Conservation (phyloP, 2,888 invertebrate species). For the Folsomia candida region DNA sequence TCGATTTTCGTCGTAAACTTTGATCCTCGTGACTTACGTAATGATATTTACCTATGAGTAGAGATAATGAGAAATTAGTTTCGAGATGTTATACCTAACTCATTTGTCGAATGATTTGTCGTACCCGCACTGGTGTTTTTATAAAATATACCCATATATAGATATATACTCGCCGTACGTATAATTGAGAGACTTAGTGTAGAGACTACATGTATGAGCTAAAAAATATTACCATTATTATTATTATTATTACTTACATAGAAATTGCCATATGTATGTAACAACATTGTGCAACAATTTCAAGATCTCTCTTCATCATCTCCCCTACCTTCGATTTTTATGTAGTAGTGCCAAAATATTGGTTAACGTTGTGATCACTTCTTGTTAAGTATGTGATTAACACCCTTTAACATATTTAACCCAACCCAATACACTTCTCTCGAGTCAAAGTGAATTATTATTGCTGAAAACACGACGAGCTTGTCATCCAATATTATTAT, state of each 20-base stretch:
- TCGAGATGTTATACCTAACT: background rate
- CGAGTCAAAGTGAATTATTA: too few species aligned
- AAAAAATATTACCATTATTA: too few species aligned
- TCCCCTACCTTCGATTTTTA: background rate
- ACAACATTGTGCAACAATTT: background rate
- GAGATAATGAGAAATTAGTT: background rate
- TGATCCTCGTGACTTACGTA: conserved; percentile 8
- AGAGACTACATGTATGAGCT: too few species aligned
- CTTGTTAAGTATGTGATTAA: background rate
- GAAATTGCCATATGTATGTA: background rate
- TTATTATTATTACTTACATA: background rate
- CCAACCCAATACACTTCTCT: too few species aligned
- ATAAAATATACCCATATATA: background rate
- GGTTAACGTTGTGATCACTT: background rate
- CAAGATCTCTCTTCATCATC: background rate
- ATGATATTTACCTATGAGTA: too few species aligned
- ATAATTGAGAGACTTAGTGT: too few species aligned
- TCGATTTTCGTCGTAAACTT: conserved; percentile 49
- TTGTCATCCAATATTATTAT: too few species aligned
- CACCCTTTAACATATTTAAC: background rate
- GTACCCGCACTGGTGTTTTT: background rate
- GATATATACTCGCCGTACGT: too few species aligned
- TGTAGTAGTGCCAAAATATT: background rate
- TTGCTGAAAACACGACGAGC: too few species aligned
- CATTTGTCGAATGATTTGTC: too few species aligned